Percentiles rank a stretch among this genome's conserved stretches.
These are phyloP conservation scores for Aporophyla lueneburgensis DNA, from an alignment of 2,888 invertebrate species.

Conservation along the genomic window DNA sequence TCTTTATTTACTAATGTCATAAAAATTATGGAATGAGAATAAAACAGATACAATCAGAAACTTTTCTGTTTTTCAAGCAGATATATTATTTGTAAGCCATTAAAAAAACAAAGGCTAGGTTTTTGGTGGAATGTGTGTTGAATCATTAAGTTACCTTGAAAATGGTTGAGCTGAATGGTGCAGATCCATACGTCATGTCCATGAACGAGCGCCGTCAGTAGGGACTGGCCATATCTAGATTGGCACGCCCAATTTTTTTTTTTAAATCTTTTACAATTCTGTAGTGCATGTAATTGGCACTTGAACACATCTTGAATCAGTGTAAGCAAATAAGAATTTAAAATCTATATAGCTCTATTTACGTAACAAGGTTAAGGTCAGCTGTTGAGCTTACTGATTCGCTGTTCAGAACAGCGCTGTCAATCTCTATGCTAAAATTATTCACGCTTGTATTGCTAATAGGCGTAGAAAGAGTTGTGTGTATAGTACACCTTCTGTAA, in stretches of 20 bases:
- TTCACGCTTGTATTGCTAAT: background rate
- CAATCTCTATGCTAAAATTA: background rate
- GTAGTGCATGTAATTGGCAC: too few relatives aligned
- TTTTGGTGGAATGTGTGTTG: background rate
- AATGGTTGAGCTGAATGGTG: too few relatives aligned
- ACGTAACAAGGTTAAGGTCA: background rate
- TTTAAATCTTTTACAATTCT: too few relatives aligned
- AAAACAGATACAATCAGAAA: too few relatives aligned
- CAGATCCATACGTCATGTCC: too few relatives aligned
- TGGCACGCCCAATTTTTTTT: too few relatives aligned
- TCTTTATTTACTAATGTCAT: background rate
- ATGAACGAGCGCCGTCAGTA: too few relatives aligned
- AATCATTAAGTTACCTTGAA: too few relatives aligned
- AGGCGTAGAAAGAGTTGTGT: background rate
- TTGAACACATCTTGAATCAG: background rate
- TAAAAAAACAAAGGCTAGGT: background rate
- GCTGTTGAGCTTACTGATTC: conserved; percentile 3
- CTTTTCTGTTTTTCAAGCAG: background rate
- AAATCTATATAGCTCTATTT: background rate
- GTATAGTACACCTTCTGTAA: background rate
- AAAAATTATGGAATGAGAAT: too few relatives aligned
- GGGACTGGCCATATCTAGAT: too few relatives aligned
- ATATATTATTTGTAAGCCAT: background rate
- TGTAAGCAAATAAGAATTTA: background rate
- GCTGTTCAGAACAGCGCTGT: background rate